Percentiles rank a stretch among this genome's conserved stretches.
These are phyloP conservation scores for Rhopalosiphum nymphaeae DNA, from an alignment of 2,888 invertebrate species.

Conservation along the genomic window DNA sequence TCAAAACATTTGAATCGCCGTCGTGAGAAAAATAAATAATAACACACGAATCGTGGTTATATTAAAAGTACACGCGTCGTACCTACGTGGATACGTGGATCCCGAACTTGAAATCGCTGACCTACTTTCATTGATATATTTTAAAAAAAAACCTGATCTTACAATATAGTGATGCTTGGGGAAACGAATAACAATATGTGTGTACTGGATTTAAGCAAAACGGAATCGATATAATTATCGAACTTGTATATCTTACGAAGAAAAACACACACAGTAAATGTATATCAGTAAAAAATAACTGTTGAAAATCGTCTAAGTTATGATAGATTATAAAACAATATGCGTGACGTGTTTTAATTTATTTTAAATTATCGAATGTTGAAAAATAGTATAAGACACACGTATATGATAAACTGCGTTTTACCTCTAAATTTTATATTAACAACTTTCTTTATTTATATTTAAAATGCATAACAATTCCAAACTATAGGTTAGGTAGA, in stretches of 20 bases:
- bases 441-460: not conserved
- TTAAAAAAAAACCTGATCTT: conserved; percentile 18
- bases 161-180: not conserved
- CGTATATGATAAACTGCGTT: not conserved
- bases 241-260: not conserved
- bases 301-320: not conserved
- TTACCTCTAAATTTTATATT: not conserved
- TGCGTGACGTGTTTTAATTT: not conserved
- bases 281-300: not conserved
- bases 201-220: not conserved
- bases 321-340: not conserved
- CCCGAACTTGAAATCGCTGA: conserved; percentile 50
- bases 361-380: not conserved
- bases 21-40: not conserved
- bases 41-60: not conserved
- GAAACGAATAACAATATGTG: conserved; percentile 12
- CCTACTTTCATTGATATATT: conserved; percentile 33
- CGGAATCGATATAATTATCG: not conserved
- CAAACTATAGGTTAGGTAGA: not conserved
- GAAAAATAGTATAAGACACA: not conserved
- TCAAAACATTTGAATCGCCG: not conserved
- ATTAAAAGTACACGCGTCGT: not conserved
- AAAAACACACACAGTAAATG: not conserved
- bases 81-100: not conserved
- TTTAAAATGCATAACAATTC: not conserved